Percentiles rank a stretch among this genome's conserved stretches.
Evolutionary conservation across 2,888 invertebrate species (phyloP).

Genomic region (Trichacis sp.): DNA sequence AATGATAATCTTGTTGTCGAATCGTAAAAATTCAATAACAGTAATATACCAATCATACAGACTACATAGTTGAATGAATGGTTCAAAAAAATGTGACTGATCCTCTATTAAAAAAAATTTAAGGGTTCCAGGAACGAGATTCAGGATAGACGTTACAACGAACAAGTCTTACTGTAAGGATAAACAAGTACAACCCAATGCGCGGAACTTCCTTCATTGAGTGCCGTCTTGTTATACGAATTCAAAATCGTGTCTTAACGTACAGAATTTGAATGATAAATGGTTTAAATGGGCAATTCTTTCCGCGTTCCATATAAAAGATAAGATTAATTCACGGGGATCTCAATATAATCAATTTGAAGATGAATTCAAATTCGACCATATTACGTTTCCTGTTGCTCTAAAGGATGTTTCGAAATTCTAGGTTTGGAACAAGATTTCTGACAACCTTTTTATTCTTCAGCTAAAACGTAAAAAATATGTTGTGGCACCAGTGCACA

Average conservation of each 20-base stretch:
- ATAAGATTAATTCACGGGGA: too few relatives aligned
- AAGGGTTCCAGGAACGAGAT: slow-evolving; percentile 50
- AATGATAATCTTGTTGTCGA: too few relatives aligned
- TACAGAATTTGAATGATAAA: neutral
- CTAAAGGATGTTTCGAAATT: too few relatives aligned
- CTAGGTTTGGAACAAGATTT: too few relatives aligned
- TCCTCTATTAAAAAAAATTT: slow-evolving; percentile 24
- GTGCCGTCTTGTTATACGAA: slow-evolving; percentile 30
- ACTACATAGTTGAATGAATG: slow-evolving; percentile 14
- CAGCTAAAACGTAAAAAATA: too few relatives aligned
- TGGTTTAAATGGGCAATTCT: neutral
- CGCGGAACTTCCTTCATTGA: slow-evolving; percentile 36
- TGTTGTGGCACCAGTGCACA: too few relatives aligned
- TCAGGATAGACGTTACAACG: slow-evolving; percentile 46
- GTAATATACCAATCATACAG: neutral
- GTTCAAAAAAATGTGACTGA: slow-evolving; percentile 21
- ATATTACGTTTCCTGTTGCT: too few relatives aligned
- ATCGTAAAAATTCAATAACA: too few relatives aligned
- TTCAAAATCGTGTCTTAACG: slow-evolving; percentile 15
- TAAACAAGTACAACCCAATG: slow-evolving; percentile 42
- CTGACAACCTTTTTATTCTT: too few relatives aligned
- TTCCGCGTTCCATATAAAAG: too few relatives aligned
- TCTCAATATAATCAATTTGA: too few relatives aligned
- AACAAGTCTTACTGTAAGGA: slow-evolving; percentile 36
- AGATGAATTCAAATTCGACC: too few relatives aligned